Evolutionary conservation across 2,888 invertebrate genomes (phyloP).

Genomic region (Watsonalla binaria): DNA sequence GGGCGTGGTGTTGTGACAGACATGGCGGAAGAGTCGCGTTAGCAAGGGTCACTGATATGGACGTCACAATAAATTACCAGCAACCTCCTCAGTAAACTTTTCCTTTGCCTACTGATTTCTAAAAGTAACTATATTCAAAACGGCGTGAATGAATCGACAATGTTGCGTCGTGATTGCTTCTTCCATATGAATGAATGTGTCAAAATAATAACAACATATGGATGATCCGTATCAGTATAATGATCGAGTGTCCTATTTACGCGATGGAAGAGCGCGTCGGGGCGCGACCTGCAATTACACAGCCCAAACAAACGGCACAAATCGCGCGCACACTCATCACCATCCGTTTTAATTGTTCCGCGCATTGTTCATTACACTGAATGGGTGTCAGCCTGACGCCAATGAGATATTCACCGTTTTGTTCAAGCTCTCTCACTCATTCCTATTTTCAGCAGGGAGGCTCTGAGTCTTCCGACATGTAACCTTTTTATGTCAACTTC

Average conservation of each 20-base stretch:
- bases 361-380: slow-evolving; percentile 42
- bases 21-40: slow-evolving; percentile 58
- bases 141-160: background rate
- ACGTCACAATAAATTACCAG: slow-evolving; percentile 8
- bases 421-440: background rate
- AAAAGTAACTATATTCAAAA: background rate
- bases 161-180: background rate
- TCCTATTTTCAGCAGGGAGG: slow-evolving; percentile 3
- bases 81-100: background rate
- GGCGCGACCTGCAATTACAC: slow-evolving; percentile 68
- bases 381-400: slow-evolving; percentile 22
- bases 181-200: background rate
- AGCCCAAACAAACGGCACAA: slow-evolving; percentile 66
- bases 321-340: slow-evolving; percentile 43
- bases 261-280: slow-evolving; percentile 19
- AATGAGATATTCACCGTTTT: slow-evolving; percentile 1
- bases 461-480: too few relatives aligned
- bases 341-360: slow-evolving; percentile 59
- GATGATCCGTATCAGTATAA: slow-evolving; percentile 33
- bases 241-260: slow-evolving; percentile 40
- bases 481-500: too few relatives aligned
- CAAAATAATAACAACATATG: background rate
- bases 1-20: slow-evolving; percentile 71
- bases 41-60: slow-evolving; percentile 30
- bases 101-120: background rate